Conservation (phyloP, 1,140 invertebrate genomes). For the Achatina immaculata region DNA sequence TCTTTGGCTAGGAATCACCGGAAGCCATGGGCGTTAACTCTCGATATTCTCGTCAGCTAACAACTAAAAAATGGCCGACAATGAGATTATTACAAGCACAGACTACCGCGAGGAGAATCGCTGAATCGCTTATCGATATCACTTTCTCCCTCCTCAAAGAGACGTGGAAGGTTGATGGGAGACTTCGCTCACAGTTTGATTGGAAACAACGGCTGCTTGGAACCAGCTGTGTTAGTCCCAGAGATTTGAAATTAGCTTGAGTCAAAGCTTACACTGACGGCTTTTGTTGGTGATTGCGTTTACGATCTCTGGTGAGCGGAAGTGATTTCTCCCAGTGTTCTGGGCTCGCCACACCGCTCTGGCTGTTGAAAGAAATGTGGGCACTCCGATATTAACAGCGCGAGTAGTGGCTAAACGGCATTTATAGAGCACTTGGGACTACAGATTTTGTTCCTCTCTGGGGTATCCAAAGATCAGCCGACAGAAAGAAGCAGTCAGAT, state of each 20-base stretch:
- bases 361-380: neutral
- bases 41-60: no score
- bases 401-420: neutral
- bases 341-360: neutral
- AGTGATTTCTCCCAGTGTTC: neutral
- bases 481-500: no score
- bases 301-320: neutral
- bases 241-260: neutral
- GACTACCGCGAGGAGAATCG: neutral
- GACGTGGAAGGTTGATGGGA: neutral
- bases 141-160: neutral
- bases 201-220: neutral
- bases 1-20: no score
- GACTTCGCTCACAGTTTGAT: neutral
- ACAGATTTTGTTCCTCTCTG: neutral
- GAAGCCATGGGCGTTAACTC: no score
- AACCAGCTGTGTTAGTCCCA: neutral
- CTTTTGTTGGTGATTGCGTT: neutral
- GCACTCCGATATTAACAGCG: neutral
- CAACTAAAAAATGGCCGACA: no score
- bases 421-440: neutral
- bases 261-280: neutral
- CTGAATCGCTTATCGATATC: neutral
- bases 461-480: no score
- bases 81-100: neutral